Evolutionary conservation across 2,888 invertebrate genomes (phyloP).

Genomic region (Scaptomyza tumidula): DNA sequence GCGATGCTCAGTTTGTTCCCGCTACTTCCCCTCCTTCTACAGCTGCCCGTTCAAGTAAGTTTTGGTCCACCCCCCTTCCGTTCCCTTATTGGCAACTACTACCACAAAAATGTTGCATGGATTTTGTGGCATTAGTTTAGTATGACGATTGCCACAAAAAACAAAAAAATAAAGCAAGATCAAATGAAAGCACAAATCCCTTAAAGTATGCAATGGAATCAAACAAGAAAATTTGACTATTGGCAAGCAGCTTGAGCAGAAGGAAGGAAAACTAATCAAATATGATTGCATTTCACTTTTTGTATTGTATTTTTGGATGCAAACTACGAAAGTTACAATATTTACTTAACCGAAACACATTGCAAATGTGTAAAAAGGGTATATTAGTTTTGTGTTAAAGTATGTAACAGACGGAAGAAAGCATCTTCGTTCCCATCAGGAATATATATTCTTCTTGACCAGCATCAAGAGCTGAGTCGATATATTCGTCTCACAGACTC

Average conservation of each 20-base stretch:
- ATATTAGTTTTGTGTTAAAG: too few relatives aligned
- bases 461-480: too few relatives aligned
- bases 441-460: too few relatives aligned
- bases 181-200: conserved; percentile 3
- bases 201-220: not conserved
- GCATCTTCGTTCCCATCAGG: too few relatives aligned
- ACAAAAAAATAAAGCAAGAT: not conserved
- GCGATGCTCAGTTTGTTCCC: conserved; percentile 41
- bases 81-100: not conserved
- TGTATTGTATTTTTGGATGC: too few relatives aligned
- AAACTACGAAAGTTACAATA: too few relatives aligned
- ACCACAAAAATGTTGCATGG: conserved; percentile 12
- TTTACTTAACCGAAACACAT: too few relatives aligned
- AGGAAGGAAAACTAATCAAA: not conserved
- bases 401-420: too few relatives aligned
- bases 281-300: too few relatives aligned
- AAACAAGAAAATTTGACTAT: not conserved
- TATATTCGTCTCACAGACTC: too few relatives aligned
- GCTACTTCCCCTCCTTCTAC: conserved; percentile 41
- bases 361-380: too few relatives aligned
- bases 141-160: conserved; percentile 7
- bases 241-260: too few relatives aligned
- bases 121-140: conserved; percentile 9
- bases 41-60: conserved; percentile 54
- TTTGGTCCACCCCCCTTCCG: not conserved